Evolutionary conservation across 2,888 invertebrate species (phyloP).

Genomic region (Cryptocephalus primarius): DNA sequence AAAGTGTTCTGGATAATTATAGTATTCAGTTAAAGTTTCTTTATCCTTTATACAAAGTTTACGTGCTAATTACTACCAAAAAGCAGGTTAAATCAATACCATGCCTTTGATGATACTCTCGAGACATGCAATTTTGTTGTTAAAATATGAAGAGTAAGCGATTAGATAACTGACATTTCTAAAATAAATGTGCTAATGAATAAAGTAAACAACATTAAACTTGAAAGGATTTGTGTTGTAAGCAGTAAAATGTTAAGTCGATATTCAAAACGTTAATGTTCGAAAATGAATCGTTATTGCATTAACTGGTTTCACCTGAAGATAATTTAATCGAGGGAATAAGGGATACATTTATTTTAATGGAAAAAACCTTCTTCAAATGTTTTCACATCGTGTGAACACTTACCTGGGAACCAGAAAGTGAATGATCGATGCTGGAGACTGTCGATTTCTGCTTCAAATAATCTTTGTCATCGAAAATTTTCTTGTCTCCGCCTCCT

Average conservation of each 20-base stretch:
- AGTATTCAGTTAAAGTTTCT: not conserved
- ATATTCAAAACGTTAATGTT: not conserved
- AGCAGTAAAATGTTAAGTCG: not conserved
- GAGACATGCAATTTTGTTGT: conserved; percentile 10
- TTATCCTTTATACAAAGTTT: conserved; percentile 1
- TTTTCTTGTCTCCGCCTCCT: conserved; percentile 88
- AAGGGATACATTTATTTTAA: not conserved
- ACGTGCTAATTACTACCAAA: conserved; percentile 5
- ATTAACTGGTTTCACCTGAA: no score
- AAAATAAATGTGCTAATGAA: not conserved
- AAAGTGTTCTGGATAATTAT: no score
- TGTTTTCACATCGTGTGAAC: not conserved
- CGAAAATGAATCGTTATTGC: no score
- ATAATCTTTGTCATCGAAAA: conserved; percentile 87
- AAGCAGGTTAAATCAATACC: conserved; percentile 6
- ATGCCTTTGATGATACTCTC: conserved; percentile 7
- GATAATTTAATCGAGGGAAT: not conserved
- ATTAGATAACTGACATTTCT: not conserved
- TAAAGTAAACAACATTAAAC: not conserved
- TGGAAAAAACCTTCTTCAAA: not conserved
- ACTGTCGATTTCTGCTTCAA: conserved; percentile 55
- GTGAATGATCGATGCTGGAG: conserved; percentile 44
- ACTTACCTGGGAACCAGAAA: conserved; percentile 46
- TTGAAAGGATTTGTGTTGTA: not conserved
- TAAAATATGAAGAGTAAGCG: not conserved